Conservation (phyloP, 2,888 invertebrate species). For the Thereva unica region DNA sequence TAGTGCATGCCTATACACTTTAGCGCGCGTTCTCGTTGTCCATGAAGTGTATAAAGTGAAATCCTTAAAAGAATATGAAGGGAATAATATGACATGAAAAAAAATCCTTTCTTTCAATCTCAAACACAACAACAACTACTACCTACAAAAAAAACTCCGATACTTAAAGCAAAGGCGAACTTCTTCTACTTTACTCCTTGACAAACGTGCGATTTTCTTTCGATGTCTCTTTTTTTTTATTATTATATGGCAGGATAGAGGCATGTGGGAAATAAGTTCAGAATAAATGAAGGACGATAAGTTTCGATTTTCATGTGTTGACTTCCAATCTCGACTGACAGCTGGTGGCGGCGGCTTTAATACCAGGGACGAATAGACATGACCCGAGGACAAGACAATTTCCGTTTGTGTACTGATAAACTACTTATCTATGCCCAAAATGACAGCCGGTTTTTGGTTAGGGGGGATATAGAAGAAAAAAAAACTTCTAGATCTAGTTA, state of each 20-base stretch:
- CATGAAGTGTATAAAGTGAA: constrained; percentile 15
- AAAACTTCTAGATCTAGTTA: too few relatives aligned
- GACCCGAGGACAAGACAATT: constrained; percentile 25
- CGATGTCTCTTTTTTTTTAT: too few relatives aligned
- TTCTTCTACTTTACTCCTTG: background rate
- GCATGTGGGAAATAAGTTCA: constrained; percentile 2
- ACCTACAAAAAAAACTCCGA: constrained; percentile 10
- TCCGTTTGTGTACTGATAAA: constrained; percentile 25
- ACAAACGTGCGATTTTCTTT: constrained; percentile 2
- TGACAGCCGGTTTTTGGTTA: too few relatives aligned
- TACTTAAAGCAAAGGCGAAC: constrained; percentile 11
- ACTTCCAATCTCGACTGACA: constrained; percentile 22
- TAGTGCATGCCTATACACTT: constrained; percentile 16
- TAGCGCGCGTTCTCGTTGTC: background rate
- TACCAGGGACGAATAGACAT: constrained; percentile 18
- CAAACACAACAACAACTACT: too few relatives aligned
- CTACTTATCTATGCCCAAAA: constrained; percentile 4
- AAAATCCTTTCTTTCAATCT: too few relatives aligned
- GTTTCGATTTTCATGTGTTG: constrained; percentile 32
- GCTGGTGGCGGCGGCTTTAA: constrained; percentile 17
- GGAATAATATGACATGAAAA: too few relatives aligned
- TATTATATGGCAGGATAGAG: too few relatives aligned
- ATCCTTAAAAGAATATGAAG: background rate
- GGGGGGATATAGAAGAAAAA: too few relatives aligned
- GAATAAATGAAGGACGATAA: constrained; percentile 26